Base-by-base conservation (phyloP, 2,888 invertebrate genomes). In the Eurois occulta region DNA sequence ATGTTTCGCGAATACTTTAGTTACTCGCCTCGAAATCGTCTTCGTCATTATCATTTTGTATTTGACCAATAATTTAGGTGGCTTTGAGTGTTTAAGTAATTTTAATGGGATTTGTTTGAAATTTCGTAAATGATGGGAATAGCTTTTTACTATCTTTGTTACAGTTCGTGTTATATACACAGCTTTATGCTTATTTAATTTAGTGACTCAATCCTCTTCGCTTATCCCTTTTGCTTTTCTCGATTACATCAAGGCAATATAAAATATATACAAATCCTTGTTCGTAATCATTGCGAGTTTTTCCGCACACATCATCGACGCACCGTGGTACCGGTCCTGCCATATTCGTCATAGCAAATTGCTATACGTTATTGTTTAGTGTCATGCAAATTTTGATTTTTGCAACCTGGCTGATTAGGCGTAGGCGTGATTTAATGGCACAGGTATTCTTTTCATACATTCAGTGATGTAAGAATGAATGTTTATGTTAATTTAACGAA, bases 381-480 rank as follows among this genome's bases (percentile, higher is more conserved):
- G 91, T 91, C 90, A 94, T 93, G 93, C 92, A 91, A 94, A 94
- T 94, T 91, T 87, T 68, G 77, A 92, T 94, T 93, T 94, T 93
- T 94, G 93, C 92, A 91, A 91, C 58, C 28, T 80, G 81, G 83
- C 84, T 87, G 86, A 90, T 89, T 86, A 71, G 71, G 46, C 72
- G 93, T 91, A 87, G 93, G 93, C 89, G 93, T 89, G 89, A 90
- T 88, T 86, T 85, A 89, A 85, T 86, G 84, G 72, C 80, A 85
- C 83, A 85, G 84, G 86, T 84, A 90, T 89, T 90, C 89, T 89
- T 91, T 91, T 88, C 88, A 86, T 88, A 83, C 77, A 81, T 48
- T 78, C 72, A 84, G 88, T 88, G 87, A 86, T 85, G 83, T 84
- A 77, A 85, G 72, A 81, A 77, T 60, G 66, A 68, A 81, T 85